A percentile compares a stretch with the other conserved stretches of the same genome.
Evolutionary conservation across 2,888 invertebrate species (phyloP).

Genomic region (Leptopilina syphax): DNA sequence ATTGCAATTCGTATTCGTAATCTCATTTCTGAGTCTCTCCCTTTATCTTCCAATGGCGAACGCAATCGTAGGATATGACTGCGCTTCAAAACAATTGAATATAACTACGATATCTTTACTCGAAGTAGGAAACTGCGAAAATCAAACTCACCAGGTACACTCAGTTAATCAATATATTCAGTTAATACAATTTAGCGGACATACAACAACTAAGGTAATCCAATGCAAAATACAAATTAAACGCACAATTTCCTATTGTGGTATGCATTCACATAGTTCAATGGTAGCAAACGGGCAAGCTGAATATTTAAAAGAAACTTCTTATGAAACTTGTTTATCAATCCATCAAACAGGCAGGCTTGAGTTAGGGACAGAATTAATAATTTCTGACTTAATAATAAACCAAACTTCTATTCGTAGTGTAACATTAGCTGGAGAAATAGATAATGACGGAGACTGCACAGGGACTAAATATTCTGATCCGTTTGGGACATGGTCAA

Average conservation of each 20-base stretch:
- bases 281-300: slow-evolving; percentile 37
- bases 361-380: neutral
- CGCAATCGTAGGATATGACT: neutral
- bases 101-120: too few relatives aligned
- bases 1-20: too few relatives aligned
- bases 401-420: neutral
- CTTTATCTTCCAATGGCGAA: too few relatives aligned
- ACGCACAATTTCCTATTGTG: slow-evolving; percentile 40
- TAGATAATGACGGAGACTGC: neutral
- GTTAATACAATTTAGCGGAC: neutral
- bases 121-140: too few relatives aligned
- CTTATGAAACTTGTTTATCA: neutral
- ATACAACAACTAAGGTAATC: neutral
- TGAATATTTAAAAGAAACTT: slow-evolving; percentile 46
- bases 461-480: neutral
- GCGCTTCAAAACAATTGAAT: neutral
- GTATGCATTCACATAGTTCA: slow-evolving; percentile 50
- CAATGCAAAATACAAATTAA: neutral
- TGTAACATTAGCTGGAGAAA: neutral
- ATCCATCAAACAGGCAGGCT: neutral
- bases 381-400: slow-evolving; percentile 7
- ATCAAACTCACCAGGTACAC: neutral
- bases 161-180: neutral
- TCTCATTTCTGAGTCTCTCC: too few relatives aligned
- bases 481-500: neutral